Percentiles rank a stretch among this genome's conserved stretches.
These are phyloP conservation scores for Pheucticus melanocephalus DNA, from an alignment of 2,113 vertebrate species.

Conservation along the genomic window DNA sequence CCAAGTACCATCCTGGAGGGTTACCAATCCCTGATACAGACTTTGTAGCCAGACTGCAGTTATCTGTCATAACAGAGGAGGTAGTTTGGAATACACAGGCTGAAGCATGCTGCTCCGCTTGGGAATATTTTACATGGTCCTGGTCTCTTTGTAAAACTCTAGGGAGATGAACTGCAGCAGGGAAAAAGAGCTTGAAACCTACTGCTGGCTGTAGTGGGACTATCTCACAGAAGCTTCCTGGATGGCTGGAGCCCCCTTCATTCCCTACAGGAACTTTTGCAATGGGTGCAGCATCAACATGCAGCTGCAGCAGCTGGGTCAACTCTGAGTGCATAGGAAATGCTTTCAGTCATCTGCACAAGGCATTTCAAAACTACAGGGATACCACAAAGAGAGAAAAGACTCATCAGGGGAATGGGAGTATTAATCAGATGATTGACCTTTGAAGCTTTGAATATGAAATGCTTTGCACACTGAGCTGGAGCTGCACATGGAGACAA, in stretches of 20 bases:
- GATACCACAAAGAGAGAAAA: background rate
- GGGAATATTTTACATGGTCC: background rate
- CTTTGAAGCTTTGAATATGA: background rate
- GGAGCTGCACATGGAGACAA: background rate
- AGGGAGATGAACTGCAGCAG: background rate
- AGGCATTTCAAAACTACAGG: background rate
- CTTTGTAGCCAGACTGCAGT: constrained; percentile 50
- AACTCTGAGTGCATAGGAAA: background rate
- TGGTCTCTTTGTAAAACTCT: background rate
- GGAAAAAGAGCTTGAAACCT: background rate
- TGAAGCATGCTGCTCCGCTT: constrained; percentile 6
- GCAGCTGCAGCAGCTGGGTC: background rate
- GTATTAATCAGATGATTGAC: constrained; percentile 22
- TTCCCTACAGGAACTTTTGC: background rate
- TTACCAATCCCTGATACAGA: constrained; percentile 37
- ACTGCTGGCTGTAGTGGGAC: background rate
- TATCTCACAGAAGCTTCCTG: accelerated
- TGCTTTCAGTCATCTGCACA: background rate
- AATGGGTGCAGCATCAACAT: background rate
- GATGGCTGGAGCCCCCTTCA: background rate
- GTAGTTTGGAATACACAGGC: constrained; percentile 31
- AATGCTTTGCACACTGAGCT: background rate
- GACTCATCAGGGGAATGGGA: background rate
- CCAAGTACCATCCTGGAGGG: constrained; percentile 58
- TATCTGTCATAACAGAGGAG: constrained; percentile 51